A percentile compares a stretch with the other conserved stretches of the same genome.
phyloP scores from a whole-genome alignment of 2,113 vertebrate species.

The Pygoscelis antarcticus region DNA sequence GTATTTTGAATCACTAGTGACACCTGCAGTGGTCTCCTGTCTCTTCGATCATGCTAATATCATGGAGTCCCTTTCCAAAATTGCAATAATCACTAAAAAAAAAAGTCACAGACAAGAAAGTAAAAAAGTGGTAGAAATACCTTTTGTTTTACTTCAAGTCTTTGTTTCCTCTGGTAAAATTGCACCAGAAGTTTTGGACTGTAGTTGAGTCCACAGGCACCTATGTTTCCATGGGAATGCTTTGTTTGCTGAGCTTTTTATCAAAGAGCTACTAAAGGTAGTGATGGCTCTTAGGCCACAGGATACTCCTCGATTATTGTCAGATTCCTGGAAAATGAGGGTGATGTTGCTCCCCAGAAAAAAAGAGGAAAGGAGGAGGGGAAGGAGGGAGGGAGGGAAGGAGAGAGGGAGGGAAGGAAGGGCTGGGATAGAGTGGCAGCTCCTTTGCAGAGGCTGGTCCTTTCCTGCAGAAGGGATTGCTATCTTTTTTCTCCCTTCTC shows the following conservation, averaged over 20 bases:
- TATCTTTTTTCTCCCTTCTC: neutral
- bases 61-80: neutral
- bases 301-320: neutral
- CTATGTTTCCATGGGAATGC: neutral
- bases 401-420: too few species aligned
- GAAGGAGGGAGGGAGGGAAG: fast-evolving
- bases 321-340: neutral
- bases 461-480: neutral
- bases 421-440: neutral
- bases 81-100: neutral
- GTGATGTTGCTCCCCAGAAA: neutral
- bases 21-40: neutral
- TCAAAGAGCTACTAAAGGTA: neutral
- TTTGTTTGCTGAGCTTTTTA: neutral
- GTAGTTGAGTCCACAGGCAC: neutral
- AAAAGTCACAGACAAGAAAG: neutral
- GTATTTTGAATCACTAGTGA: neutral
- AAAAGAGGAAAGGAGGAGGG: neutral
- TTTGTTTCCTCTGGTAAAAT: neutral
- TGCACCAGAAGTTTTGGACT: constrained; percentile 26
- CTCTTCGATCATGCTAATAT: neutral
- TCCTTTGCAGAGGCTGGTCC: neutral
- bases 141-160: neutral
- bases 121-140: neutral
- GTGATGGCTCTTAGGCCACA: neutral